Percentiles rank a stretch among this genome's conserved stretches.
Conservation (phyloP, 2,888 invertebrate species). For the Liopterus haemorrhoidalis region DNA sequence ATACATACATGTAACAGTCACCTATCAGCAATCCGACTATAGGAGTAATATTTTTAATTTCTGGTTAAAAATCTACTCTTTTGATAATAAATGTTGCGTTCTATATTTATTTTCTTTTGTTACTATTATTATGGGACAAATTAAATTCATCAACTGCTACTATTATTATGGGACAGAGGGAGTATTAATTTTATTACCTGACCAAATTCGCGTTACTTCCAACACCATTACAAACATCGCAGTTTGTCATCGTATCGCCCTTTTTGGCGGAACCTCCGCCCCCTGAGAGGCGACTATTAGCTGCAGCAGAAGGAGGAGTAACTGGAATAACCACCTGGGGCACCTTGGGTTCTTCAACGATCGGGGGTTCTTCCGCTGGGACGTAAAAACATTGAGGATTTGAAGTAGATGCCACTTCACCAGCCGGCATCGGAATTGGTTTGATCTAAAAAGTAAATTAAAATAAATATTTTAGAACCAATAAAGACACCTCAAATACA, state of each 20-base stretch:
- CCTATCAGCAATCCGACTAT: too few relatives aligned
- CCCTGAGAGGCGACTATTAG: constrained; percentile 36
- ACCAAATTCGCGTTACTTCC: constrained; percentile 63
- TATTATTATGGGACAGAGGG: constrained; percentile 19
- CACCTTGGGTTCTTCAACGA: constrained; percentile 40
- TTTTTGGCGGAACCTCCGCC: too few relatives aligned
- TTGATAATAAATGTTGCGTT: too few relatives aligned
- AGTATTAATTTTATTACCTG: constrained; percentile 46
- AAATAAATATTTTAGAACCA: constrained; percentile 2
- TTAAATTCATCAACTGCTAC: too few relatives aligned
- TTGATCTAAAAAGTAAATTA: constrained; percentile 54
- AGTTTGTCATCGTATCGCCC: constrained; percentile 50
- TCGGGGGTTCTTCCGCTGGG: constrained; percentile 60
- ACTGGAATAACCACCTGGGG: constrained; percentile 31
- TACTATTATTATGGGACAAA: too few relatives aligned
- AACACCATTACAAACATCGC: constrained; percentile 60
- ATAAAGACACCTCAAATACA: too few relatives aligned
- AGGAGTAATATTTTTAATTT: too few relatives aligned
- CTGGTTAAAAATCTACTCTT: too few relatives aligned
- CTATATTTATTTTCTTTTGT: too few relatives aligned
- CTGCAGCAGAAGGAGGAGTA: constrained; percentile 29
- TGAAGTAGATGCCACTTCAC: constrained; percentile 55
- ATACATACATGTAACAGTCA: too few relatives aligned
- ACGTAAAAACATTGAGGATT: constrained; percentile 76
- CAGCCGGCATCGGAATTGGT: constrained; percentile 72